phyloP scores from a whole-genome alignment of 2,113 vertebrate genomes.

The Grammomys dolichurus region DNA sequence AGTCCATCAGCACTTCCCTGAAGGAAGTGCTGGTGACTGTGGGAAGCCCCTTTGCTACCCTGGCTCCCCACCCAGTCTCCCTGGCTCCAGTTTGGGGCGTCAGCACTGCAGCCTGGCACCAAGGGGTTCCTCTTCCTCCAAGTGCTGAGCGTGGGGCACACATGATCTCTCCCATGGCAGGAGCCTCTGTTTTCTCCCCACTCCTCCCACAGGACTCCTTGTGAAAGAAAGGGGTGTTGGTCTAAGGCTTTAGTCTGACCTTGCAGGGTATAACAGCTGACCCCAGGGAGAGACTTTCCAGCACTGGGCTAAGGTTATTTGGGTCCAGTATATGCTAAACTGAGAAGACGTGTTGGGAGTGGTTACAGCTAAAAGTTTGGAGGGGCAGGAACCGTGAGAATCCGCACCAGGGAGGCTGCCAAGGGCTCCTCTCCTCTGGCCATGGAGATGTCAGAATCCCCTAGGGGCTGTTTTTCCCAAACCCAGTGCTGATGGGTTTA shows the following conservation, averaged over 20 bases:
- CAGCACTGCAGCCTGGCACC: conserved; percentile 83
- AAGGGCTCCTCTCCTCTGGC: conserved; percentile 73
- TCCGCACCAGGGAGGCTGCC: conserved; percentile 73
- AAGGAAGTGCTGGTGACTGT: conserved; percentile 83
- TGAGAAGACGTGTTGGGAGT: conserved; percentile 82
- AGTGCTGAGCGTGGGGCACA: conserved; percentile 76
- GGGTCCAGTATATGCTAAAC: conserved; percentile 82
- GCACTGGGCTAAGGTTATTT: conserved; percentile 78
- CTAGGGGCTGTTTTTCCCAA: conserved; percentile 77
- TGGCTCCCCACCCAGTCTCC: conserved; percentile 78
- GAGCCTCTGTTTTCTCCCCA: conserved; percentile 57
- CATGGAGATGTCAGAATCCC: conserved; percentile 72
- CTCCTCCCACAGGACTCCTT: conserved; percentile 76
- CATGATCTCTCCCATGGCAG: conserved; percentile 77
- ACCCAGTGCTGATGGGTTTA: conserved; percentile 78
- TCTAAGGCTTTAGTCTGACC: conserved; percentile 78
- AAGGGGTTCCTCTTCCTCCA: conserved; percentile 84
- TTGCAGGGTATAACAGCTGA: conserved; percentile 79
- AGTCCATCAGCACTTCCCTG: conserved; percentile 84
- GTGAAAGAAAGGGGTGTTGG: conserved; percentile 81
- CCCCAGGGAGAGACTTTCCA: conserved; percentile 82
- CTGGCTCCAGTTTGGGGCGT: conserved; percentile 80
- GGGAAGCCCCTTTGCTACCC: conserved; percentile 80
- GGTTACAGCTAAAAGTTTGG: conserved; percentile 79
- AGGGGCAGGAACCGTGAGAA: conserved; percentile 82